Conservation (phyloP, 2,113 vertebrate species). For the Zapornia atra region DNA sequence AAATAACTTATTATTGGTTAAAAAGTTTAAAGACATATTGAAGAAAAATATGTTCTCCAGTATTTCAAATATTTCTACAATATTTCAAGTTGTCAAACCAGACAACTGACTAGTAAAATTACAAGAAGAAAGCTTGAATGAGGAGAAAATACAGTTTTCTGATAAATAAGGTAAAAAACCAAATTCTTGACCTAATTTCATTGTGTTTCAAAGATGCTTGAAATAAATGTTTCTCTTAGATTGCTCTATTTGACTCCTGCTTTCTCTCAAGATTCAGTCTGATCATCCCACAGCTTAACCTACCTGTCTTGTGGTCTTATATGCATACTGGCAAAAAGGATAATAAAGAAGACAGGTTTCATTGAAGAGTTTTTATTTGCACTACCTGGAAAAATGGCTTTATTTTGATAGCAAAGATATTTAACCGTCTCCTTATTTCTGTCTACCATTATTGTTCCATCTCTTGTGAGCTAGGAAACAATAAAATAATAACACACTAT, state of each 20-base stretch:
- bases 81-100: neutral
- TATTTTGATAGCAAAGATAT: neutral
- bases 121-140: neutral
- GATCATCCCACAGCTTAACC: neutral
- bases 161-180: neutral
- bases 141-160: neutral
- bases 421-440: neutral
- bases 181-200: neutral
- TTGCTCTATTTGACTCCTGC: neutral
- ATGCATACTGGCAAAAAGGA: neutral
- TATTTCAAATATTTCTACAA: neutral
- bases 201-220: neutral
- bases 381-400: neutral
- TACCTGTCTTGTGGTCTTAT: neutral
- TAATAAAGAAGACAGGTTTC: neutral
- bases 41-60: neutral
- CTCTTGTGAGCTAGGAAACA: neutral
- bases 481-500: neutral
- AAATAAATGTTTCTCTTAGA: neutral
- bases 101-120: neutral
- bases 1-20: neutral
- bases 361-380: neutral
- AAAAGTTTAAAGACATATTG: neutral
- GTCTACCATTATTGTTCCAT: neutral
- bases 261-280: neutral